phyloP scores from a whole-genome alignment of 2,113 vertebrate genomes.

The Symphodus melops region DNA sequence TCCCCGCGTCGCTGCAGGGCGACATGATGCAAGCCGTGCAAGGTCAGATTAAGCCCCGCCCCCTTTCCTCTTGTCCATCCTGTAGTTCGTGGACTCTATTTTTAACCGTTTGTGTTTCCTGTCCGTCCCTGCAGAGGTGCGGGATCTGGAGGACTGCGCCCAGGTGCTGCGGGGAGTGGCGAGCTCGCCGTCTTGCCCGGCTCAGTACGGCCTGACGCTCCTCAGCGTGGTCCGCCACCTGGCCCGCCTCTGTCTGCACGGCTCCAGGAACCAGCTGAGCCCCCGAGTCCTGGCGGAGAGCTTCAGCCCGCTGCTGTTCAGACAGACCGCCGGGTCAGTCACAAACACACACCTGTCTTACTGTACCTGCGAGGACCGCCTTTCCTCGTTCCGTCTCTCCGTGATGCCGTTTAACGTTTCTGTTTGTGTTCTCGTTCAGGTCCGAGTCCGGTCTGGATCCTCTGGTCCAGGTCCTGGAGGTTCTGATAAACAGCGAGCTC shows the following conservation, averaged over 20 bases:
- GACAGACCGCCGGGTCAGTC: slow-evolving; percentile 85
- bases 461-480: slow-evolving; percentile 90
- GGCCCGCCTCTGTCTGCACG: slow-evolving; percentile 88
- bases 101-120: slow-evolving; percentile 5
- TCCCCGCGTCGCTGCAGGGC: slow-evolving; percentile 87
- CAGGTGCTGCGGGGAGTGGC: slow-evolving; percentile 89
- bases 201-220: slow-evolving; percentile 94
- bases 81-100: background rate
- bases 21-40: slow-evolving; percentile 90
- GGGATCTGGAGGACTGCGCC: slow-evolving; percentile 89
- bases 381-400: no score
- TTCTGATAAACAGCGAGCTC: slow-evolving; percentile 94
- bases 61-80: background rate
- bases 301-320: slow-evolving; percentile 93
- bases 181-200: slow-evolving; percentile 87
- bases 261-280: slow-evolving; percentile 88
- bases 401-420: background rate
- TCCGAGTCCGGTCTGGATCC: slow-evolving; percentile 88
- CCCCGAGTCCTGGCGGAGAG: slow-evolving; percentile 88
- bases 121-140: slow-evolving; percentile 84
- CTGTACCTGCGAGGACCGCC: no score
- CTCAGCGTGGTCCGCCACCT: slow-evolving; percentile 94
- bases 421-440: slow-evolving; percentile 74
- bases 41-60: slow-evolving; percentile 76
- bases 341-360: background rate